These are phyloP conservation scores for Trichopria drosophilae DNA, from an alignment of 2,888 invertebrate genomes.

Conservation along the genomic window DNA sequence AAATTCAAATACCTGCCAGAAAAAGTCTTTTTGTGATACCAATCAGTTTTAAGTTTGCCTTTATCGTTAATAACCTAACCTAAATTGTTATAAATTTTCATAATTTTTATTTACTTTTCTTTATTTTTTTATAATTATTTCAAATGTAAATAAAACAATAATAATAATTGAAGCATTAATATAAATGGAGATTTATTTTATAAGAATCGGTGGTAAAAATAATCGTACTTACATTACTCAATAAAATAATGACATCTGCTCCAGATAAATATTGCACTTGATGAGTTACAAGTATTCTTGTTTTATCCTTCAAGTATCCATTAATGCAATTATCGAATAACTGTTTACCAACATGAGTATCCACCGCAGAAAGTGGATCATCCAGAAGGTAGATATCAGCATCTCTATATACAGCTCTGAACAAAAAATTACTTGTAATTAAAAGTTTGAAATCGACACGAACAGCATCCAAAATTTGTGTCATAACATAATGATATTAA, in stretches of 20 bases:
- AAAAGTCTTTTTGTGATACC: background rate
- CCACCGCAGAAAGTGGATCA: slow-evolving; percentile 80
- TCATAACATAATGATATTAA: background rate
- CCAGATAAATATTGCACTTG: slow-evolving; percentile 76
- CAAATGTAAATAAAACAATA: too few species aligned
- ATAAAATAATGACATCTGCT: slow-evolving; percentile 68
- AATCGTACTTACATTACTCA: slow-evolving; percentile 66
- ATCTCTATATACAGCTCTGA: slow-evolving; percentile 73
- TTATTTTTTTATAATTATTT: too few species aligned
- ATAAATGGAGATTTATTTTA: background rate
- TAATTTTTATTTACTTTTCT: background rate
- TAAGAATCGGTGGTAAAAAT: slow-evolving; percentile 42
- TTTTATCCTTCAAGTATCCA: slow-evolving; percentile 67
- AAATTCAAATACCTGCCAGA: too few species aligned
- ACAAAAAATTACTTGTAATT: background rate
- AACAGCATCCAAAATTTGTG: background rate
- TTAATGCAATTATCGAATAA: slow-evolving; percentile 74
- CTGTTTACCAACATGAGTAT: slow-evolving; percentile 74
- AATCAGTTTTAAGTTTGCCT: background rate
- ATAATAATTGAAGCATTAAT: too few species aligned
- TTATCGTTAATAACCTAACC: background rate
- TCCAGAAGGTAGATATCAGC: slow-evolving; percentile 78
- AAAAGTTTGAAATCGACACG: background rate
- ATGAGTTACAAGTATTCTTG: slow-evolving; percentile 80
- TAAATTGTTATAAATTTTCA: background rate